A percentile compares a stretch with the other conserved stretches of the same genome.
Evolutionary conservation across 2,888 invertebrate species (phyloP).

Genomic region (Bhutanitis thaidina): DNA sequence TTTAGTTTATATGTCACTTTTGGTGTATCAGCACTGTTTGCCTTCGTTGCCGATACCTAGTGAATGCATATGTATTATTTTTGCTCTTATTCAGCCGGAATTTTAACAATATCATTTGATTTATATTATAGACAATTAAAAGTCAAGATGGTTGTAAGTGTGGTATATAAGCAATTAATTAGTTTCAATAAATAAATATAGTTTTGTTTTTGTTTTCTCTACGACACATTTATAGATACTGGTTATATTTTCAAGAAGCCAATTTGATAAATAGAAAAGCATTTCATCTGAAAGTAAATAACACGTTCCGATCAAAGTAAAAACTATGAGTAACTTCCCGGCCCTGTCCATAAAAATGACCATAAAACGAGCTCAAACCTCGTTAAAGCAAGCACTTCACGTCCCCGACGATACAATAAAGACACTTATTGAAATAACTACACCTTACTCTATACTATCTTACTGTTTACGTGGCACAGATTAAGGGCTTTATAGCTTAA

Average conservation of each 20-base stretch:
- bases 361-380: constrained; percentile 48
- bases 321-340: constrained; percentile 31
- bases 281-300: constrained; percentile 24
- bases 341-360: constrained; percentile 46
- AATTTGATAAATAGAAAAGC: not conserved
- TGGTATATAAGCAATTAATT: too few relatives aligned
- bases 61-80: too few relatives aligned
- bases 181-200: too few relatives aligned
- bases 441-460: constrained; percentile 39
- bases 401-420: constrained; percentile 52
- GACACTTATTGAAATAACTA: constrained; percentile 60
- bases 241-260: not conserved
- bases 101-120: too few relatives aligned
- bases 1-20: too few relatives aligned
- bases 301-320: constrained; percentile 26
- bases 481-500: constrained; percentile 25
- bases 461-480: constrained; percentile 10
- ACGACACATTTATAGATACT: not conserved
- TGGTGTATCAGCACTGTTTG: too few relatives aligned
- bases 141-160: too few relatives aligned
- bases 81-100: too few relatives aligned
- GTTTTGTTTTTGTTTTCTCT: too few relatives aligned
- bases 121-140: too few relatives aligned
- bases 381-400: constrained; percentile 56
- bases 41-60: too few relatives aligned